Percentiles rank a stretch among this genome's conserved stretches.
phyloP scores from a whole-genome alignment of 2,113 vertebrate genomes.

The Poeciliopsis prolifica region DNA sequence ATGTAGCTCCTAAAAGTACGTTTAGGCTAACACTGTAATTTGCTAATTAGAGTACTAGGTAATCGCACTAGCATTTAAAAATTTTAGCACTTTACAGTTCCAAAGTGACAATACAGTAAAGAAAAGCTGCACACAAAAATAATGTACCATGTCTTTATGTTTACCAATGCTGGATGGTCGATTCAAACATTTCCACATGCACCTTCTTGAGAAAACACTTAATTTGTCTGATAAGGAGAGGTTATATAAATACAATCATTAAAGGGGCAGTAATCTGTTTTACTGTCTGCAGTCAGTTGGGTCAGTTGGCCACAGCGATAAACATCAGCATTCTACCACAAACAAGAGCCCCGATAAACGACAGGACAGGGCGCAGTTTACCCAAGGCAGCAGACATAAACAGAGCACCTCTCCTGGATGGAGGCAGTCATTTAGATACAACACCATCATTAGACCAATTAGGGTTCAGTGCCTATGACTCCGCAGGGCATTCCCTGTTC shows the following conservation, averaged over 20 bases:
- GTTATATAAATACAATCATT: constrained; percentile 3
- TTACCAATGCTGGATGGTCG: background rate
- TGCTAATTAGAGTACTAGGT: no score
- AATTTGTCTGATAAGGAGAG: background rate
- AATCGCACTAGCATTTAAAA: no score
- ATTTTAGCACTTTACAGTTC: no score
- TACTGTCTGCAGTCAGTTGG: constrained; percentile 60
- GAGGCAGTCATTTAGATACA: constrained; percentile 80
- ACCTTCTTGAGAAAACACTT: background rate
- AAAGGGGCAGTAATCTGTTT: constrained; percentile 1
- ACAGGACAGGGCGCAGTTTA: constrained; percentile 67
- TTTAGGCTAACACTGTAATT: no score
- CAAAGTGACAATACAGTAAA: no score
- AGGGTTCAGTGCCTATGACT: constrained; percentile 80
- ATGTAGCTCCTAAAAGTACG: no score
- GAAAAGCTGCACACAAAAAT: no score
- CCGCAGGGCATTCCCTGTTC: constrained; percentile 72
- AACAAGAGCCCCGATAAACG: constrained; percentile 78
- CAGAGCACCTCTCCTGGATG: constrained; percentile 73
- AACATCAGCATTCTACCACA: constrained; percentile 77
- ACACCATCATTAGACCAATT: constrained; percentile 78
- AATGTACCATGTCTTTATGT: background rate
- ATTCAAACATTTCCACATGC: background rate
- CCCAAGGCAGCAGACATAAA: constrained; percentile 81
- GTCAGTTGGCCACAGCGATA: constrained; percentile 70